phyloP scores from a whole-genome alignment of 2,888 invertebrate species.

The Empis stercorea region DNA sequence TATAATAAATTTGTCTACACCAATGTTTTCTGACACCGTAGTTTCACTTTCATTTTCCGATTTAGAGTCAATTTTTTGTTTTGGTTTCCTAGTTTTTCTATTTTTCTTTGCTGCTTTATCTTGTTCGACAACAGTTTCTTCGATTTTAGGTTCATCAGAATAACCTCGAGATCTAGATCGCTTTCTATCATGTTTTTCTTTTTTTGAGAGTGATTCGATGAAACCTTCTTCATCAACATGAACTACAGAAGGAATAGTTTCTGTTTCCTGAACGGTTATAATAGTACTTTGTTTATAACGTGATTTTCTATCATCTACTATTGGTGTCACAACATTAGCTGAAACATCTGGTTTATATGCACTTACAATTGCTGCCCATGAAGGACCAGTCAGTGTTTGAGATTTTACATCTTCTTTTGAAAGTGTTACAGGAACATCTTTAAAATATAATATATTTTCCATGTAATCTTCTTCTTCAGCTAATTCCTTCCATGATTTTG shows the following conservation, averaged over 20 bases:
- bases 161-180: conserved; percentile 6
- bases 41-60: neutral
- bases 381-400: neutral
- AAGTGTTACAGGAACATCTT: neutral
- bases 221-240: conserved; percentile 34
- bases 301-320: neutral
- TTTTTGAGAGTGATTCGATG: conserved; percentile 19
- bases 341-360: conserved; percentile 1
- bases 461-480: neutral
- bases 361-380: conserved; percentile 9
- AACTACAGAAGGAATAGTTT: neutral
- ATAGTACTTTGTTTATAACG: conserved; percentile 1
- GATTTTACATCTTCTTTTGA: neutral
- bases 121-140: conserved; percentile 17
- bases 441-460: neutral
- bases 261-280: conserved; percentile 5
- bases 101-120: conserved; percentile 38
- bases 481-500: neutral
- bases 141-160: conserved; percentile 22
- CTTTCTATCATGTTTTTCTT: conserved; percentile 4
- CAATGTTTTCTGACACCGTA: neutral
- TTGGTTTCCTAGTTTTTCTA: conserved; percentile 10
- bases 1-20: too few species aligned
- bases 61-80: too few species aligned
- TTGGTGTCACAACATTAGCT: neutral